Percentiles rank a stretch among this genome's conserved stretches.
phyloP scores from a whole-genome alignment of 2,113 vertebrate species.

The Phalacrocorax brasilianus region DNA sequence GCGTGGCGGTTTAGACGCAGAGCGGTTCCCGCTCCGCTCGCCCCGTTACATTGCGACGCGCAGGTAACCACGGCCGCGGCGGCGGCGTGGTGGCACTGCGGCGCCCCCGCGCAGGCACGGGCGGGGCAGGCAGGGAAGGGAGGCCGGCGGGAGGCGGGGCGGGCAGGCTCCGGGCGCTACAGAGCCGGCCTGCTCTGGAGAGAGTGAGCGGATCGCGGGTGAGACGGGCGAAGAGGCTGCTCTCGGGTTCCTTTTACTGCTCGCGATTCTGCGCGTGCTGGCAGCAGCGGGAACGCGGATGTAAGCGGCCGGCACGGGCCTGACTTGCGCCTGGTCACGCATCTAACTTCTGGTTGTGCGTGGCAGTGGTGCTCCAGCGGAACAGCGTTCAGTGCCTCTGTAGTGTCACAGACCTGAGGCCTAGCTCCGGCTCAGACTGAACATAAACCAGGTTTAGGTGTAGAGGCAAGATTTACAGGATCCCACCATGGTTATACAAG shows the following conservation, averaged over 20 bases:
- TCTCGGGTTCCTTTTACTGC: rapidly evolving
- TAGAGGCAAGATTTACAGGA: neutral
- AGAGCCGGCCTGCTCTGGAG: rapidly evolving
- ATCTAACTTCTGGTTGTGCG: rapidly evolving
- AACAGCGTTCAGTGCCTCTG: rapidly evolving
- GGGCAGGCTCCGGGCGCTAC: no score
- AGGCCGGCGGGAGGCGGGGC: no score
- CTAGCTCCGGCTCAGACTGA: neutral
- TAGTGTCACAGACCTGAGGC: no score
- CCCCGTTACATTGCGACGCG: rapidly evolving
- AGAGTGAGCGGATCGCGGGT: neutral
- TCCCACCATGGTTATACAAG: rapidly evolving
- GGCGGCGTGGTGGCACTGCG: neutral
- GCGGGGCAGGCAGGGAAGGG: no score
- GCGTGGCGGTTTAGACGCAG: neutral
- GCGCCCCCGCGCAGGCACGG: neutral
- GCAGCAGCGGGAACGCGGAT: no score
- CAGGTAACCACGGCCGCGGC: neutral
- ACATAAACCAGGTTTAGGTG: neutral
- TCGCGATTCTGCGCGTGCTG: neutral
- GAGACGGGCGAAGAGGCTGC: neutral
- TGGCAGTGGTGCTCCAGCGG: no score
- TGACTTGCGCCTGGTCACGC: rapidly evolving
- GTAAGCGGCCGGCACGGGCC: rapidly evolving
- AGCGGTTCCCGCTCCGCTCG: no score